Evolutionary conservation across 1,140 invertebrate species (phyloP).

Genomic region (Cyclargus thomasi): DNA sequence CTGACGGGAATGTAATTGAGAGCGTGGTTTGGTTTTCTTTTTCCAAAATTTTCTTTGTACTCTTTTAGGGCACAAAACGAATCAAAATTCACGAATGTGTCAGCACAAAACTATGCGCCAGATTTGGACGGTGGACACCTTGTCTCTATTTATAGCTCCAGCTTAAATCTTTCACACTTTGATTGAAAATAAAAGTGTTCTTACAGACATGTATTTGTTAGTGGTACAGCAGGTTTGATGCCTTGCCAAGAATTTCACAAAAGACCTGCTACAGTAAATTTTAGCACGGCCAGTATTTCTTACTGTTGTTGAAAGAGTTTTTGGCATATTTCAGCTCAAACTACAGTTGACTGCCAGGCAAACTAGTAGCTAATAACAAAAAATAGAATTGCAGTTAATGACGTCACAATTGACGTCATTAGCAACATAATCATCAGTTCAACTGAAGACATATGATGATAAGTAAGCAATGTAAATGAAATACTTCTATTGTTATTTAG

Average conservation of each 20-base stretch:
- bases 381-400: neutral
- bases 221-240: constrained; percentile 5
- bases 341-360: neutral
- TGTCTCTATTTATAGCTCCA: no score
- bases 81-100: neutral
- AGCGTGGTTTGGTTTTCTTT: constrained; percentile 57
- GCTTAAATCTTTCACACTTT: no score
- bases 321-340: neutral
- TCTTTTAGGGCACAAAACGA: neutral
- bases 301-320: neutral
- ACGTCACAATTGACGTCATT: neutral
- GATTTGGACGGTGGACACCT: neutral
- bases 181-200: neutral
- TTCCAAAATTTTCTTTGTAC: constrained; percentile 19
- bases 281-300: neutral
- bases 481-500: no score
- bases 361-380: neutral
- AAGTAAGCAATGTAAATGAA: no score
- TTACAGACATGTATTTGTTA: neutral
- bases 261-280: constrained; percentile 7
- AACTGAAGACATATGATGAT: no score
- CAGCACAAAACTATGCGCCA: neutral
- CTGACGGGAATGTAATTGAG: constrained; percentile 40
- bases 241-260: constrained; percentile 10
- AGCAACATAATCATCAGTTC: neutral